Conservation (phyloP, 2,888 invertebrate genomes). For the Erebia ligea region DNA sequence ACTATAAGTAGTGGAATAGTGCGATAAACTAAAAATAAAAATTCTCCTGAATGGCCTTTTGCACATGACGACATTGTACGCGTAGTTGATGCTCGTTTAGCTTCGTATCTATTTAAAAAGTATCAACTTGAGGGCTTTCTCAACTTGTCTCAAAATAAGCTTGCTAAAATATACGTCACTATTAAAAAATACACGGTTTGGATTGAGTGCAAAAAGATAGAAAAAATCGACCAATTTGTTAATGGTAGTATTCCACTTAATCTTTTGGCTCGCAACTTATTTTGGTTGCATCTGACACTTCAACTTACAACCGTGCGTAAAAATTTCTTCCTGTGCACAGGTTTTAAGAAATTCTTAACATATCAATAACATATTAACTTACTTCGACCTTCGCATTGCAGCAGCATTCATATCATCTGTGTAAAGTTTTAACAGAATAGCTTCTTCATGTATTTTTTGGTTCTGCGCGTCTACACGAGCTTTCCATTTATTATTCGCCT, state of each 20-base stretch:
- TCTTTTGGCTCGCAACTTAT: background rate
- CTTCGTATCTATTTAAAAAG: too few relatives aligned
- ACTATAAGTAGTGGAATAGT: too few relatives aligned
- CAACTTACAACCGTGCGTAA: background rate
- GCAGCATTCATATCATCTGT: conserved; percentile 69
- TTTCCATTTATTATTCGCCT: conserved; percentile 74
- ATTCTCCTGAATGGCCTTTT: too few relatives aligned
- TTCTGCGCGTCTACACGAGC: conserved; percentile 68
- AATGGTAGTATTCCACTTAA: background rate
- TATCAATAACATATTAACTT: conserved; percentile 38
- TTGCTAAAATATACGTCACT: too few relatives aligned
- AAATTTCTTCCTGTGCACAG: background rate
- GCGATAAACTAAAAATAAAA: too few relatives aligned
- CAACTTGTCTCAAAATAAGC: too few relatives aligned
- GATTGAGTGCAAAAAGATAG: too few relatives aligned
- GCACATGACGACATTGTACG: too few relatives aligned
- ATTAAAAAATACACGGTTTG: too few relatives aligned
- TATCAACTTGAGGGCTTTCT: too few relatives aligned
- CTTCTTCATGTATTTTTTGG: conserved; percentile 68
- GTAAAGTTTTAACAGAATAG: conserved; percentile 66
- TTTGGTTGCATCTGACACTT: background rate
- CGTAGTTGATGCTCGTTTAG: too few relatives aligned
- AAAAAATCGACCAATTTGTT: too few relatives aligned
- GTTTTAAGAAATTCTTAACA: background rate
- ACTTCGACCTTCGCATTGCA: conserved; percentile 63